Conservation (phyloP, 1,140 invertebrate species). For the Cotesia vestalis region DNA sequence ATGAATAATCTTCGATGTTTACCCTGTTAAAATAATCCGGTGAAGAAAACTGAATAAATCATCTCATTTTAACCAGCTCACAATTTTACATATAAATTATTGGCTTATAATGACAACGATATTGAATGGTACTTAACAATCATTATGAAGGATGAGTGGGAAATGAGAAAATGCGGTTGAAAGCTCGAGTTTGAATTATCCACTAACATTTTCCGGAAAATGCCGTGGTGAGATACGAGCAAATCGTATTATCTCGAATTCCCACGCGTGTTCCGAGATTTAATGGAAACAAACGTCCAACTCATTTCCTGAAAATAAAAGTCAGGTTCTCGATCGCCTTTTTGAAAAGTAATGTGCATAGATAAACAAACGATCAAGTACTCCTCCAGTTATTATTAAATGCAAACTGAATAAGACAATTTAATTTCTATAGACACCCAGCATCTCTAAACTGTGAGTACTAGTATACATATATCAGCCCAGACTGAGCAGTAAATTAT, state of each 20-base stretch:
- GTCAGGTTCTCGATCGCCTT: no score
- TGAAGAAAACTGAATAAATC: no score
- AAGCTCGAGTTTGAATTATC: constrained; percentile 5
- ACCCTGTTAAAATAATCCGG: no score
- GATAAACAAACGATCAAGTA: no score
- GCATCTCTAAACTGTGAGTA: background rate
- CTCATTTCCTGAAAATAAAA: background rate
- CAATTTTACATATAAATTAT: background rate
- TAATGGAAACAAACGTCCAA: constrained; percentile 9
- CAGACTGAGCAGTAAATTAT: background rate
- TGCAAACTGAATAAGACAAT: background rate
- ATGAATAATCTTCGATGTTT: no score
- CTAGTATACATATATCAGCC: background rate
- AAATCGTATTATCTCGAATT: constrained; percentile 9
- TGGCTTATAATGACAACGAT: background rate
- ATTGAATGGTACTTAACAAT: background rate
- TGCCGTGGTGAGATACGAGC: constrained; percentile 8
- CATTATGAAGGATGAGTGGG: background rate
- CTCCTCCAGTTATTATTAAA: background rate
- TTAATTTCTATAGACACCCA: background rate
- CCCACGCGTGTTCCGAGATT: constrained; percentile 3
- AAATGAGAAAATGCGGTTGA: constrained; percentile 8
- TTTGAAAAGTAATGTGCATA: no score
- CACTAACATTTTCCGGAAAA: constrained; percentile 11
- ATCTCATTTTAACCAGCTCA: background rate